Evolutionary conservation across 2,797 vertebrate genomes (phyloP).

Genomic region (Coranthus polyacanthus): DNA sequence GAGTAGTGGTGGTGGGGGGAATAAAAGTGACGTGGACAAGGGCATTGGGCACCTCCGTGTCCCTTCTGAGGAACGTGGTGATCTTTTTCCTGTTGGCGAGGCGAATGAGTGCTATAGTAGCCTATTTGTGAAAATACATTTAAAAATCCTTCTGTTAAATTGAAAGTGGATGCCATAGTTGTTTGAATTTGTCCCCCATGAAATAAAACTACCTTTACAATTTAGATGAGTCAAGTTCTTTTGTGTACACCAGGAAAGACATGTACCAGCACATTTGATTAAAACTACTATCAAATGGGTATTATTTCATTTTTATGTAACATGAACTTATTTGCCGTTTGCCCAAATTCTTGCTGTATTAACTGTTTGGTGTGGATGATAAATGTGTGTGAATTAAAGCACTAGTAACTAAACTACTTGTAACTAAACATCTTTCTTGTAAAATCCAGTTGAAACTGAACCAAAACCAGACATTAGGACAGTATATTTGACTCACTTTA

Average conservation of each 20-base stretch:
- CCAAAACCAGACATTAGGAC: not conserved
- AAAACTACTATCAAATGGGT: no score
- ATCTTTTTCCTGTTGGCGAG: slow-evolving; percentile 57
- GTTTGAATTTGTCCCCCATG: slow-evolving; percentile 70
- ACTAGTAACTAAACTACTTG: no score
- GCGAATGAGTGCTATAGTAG: slow-evolving; percentile 32
- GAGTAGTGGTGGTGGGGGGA: not conserved
- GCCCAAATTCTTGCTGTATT: no score
- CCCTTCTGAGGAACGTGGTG: slow-evolving; percentile 36
- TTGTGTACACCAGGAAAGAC: slow-evolving; percentile 6
- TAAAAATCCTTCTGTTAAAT: slow-evolving; percentile 47
- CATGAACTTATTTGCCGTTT: no score
- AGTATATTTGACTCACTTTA: slow-evolving; percentile 47
- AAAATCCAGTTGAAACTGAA: not conserved
- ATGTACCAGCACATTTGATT: no score
- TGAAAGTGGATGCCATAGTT: slow-evolving; percentile 61
- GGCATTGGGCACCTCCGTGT: slow-evolving; percentile 3
- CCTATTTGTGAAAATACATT: slow-evolving; percentile 45
- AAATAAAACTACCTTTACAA: slow-evolving; percentile 67
- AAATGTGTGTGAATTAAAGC: no score
- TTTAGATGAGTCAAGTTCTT: slow-evolving; percentile 52
- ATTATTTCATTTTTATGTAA: no score
- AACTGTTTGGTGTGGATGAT: no score
- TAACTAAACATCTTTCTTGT: no score
- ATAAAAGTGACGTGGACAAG: no score